Percentiles rank a stretch among this genome's conserved stretches.
Conservation (phyloP, 2,113 vertebrate species). For the Lepisosteus oculatus region DNA sequence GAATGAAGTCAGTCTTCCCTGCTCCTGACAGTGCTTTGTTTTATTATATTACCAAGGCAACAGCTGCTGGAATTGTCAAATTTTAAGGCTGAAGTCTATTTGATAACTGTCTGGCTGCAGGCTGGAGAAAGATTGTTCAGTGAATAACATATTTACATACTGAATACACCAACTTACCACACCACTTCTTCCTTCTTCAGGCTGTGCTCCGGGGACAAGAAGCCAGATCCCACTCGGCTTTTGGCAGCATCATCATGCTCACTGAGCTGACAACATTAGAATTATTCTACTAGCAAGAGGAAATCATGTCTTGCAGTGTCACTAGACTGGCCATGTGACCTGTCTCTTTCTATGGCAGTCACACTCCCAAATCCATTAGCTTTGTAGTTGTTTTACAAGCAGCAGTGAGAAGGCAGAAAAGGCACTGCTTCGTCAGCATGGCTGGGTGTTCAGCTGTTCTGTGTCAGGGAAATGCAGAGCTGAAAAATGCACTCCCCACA, state of each 20-base stretch:
- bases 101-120: not conserved
- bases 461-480: constrained; percentile 7
- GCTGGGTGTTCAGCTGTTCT: constrained; percentile 13
- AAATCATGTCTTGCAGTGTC: constrained; percentile 17
- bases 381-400: constrained; percentile 43
- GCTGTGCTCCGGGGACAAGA: constrained; percentile 37
- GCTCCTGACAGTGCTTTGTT: constrained; percentile 18
- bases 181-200: constrained; percentile 32
- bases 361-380: constrained; percentile 51
- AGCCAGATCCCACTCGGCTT: constrained; percentile 32
- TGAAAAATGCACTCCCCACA: constrained; percentile 24
- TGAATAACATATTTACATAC: not conserved
- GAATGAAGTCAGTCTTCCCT: constrained; percentile 20
- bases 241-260: constrained; percentile 40
- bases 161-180: constrained; percentile 50
- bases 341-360: constrained; percentile 44
- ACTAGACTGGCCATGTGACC: constrained; percentile 54
- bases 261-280: constrained; percentile 29
- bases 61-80: constrained; percentile 20
- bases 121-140: not conserved
- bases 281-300: constrained; percentile 34
- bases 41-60: constrained; percentile 1
- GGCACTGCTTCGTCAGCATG: constrained; percentile 39
- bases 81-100: constrained; percentile 25
- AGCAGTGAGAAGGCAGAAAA: constrained; percentile 21